Base-by-base conservation (phyloP, 2,113 vertebrate genomes). In the Ploceus nigricollis region DNA sequence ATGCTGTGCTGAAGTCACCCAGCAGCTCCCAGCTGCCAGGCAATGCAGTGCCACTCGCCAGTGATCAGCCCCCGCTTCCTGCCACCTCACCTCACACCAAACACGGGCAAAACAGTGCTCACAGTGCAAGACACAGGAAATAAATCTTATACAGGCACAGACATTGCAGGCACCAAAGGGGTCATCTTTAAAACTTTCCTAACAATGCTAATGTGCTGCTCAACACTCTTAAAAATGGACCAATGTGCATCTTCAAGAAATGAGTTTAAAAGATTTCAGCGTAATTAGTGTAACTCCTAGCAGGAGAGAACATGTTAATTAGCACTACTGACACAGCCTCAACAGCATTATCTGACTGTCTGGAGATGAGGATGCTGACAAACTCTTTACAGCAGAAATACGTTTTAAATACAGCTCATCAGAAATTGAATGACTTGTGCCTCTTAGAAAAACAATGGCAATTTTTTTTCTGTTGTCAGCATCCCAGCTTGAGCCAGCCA, bases 11-110 rank as follows among this genome's bases (percentile, higher is more conserved):
- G 44, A 42, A 60, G 58, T 28, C 69, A 42, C 25, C 4, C 7
- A 45, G 47, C 33, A 42, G 80, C 50, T 80, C 30, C 42, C 64
- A 69, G 53, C 22, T 40, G 13, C 12, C 33, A 2, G 13, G 23
- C 13, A 20, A 39, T 1, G 2, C 39, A 50, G 50, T 2, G 2
- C 5, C 0, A 1, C n/a, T 44, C 7, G 17, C 12, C 7, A 4
- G 5, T 0, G 0, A 70, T 18, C 47, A 21, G 56, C 15, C 39
- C 33, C 37, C 0, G 1, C 13, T 11, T 45, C 1, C 2, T 28
- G 39, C 20, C 0, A 0, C 11, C 18, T n/a, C 31, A 10, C 23
- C 15, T 50, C 53, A 25, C 33, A 68, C 7, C 31, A 57, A 37
- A 69, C 39, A 23, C 23, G n/a, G 28, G 50, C 20, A 53, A 53